Percentiles rank a stretch among this genome's conserved stretches.
phyloP scores from a whole-genome alignment of 2,888 invertebrate genomes.

The Melanargia galathea region DNA sequence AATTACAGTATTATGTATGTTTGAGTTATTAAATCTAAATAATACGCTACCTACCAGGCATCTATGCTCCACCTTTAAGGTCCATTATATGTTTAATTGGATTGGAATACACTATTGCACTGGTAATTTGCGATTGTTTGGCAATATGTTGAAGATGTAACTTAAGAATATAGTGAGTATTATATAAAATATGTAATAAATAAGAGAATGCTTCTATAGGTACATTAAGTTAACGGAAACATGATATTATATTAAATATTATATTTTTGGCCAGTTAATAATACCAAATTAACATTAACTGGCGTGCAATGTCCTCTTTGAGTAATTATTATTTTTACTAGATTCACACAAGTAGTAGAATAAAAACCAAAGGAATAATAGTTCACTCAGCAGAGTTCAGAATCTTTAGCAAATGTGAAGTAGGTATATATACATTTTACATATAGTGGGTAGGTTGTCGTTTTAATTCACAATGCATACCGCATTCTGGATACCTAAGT shows the following conservation, averaged over 20 bases:
- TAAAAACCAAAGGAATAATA: background rate
- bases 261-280: too few species aligned
- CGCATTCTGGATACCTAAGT: conserved; percentile 16
- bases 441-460: too few species aligned
- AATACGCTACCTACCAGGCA: background rate
- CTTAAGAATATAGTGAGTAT: too few species aligned
- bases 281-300: too few species aligned
- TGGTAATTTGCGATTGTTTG: conserved; percentile 4
- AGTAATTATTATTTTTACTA: background rate
- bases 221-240: too few species aligned
- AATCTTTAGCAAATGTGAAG: background rate
- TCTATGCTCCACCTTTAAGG: background rate
- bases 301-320: background rate
- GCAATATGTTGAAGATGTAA: background rate
- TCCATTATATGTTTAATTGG: background rate
- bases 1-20: conserved; percentile 11
- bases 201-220: too few species aligned
- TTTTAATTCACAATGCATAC: background rate
- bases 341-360: background rate
- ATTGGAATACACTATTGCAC: conserved; percentile 1
- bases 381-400: background rate
- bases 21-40: conserved; percentile 2
- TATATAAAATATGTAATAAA: too few species aligned
- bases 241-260: too few species aligned
- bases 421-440: background rate